Conservation (phyloP, 2,113 vertebrate species). For the Picathartes gymnocephalus region DNA sequence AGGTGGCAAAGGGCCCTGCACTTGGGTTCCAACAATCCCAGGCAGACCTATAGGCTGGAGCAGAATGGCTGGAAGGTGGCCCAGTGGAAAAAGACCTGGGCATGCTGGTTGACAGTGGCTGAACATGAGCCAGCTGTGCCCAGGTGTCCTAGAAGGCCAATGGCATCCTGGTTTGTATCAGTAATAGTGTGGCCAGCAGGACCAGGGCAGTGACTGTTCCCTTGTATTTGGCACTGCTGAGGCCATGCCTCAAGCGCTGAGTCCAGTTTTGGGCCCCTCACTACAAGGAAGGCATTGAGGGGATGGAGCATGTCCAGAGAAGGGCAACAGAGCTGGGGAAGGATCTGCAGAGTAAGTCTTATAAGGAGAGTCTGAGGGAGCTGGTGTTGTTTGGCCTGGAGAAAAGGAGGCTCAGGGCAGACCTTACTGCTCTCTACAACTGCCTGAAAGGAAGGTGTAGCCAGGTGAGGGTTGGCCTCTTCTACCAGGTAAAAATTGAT, state of each 20-base stretch:
- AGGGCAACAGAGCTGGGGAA: not conserved
- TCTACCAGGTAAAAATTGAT: no score
- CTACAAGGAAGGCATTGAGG: fast-evolving
- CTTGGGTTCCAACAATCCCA: not conserved
- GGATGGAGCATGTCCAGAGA: not conserved
- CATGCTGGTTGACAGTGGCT: not conserved
- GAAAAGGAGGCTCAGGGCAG: not conserved
- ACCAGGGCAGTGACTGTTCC: fast-evolving
- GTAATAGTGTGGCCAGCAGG: no score
- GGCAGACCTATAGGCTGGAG: not conserved
- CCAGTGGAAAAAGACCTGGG: not conserved
- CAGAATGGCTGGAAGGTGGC: not conserved
- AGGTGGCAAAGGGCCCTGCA: not conserved
- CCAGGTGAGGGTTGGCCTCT: not conserved
- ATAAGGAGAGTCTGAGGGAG: not conserved
- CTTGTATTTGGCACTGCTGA: fast-evolving
- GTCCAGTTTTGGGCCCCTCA: not conserved
- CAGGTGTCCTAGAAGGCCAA: not conserved
- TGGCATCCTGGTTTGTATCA: not conserved
- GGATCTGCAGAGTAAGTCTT: not conserved
- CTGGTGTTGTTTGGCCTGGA: not conserved
- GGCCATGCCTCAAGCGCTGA: not conserved
- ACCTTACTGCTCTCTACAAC: no score
- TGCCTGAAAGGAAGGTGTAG: not conserved
- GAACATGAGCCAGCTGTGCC: not conserved